Conservation (phyloP, 1,140 invertebrate species). For the Drosophila sturtevanti region DNA sequence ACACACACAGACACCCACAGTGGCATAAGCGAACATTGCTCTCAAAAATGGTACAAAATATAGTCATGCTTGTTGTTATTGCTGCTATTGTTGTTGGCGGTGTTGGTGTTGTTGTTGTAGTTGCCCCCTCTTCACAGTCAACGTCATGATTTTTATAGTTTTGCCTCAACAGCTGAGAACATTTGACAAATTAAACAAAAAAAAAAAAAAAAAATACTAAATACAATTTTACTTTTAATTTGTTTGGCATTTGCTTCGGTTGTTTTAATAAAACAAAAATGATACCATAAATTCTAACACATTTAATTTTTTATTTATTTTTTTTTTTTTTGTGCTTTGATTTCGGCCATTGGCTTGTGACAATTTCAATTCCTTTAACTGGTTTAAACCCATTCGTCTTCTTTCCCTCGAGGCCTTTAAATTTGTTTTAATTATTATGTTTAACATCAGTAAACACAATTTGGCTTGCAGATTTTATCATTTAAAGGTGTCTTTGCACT, state of each 20-base stretch:
- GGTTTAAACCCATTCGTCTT: conserved; percentile 44
- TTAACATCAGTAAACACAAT: conserved; percentile 42
- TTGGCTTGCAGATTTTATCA: conserved; percentile 48
- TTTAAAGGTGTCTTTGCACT: conserved; percentile 26
- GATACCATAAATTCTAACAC: conserved; percentile 6
- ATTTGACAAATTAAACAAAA: neutral
- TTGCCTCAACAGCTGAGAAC: conserved; percentile 16
- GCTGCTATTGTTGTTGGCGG: conserved; percentile 18
- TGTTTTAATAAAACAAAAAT: conserved; percentile 26
- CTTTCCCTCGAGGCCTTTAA: conserved; percentile 27
- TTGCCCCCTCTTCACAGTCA: conserved; percentile 40
- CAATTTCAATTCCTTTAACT: conserved; percentile 40
- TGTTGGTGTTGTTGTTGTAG: conserved; percentile 13
- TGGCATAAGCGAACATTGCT: conserved; percentile 53
- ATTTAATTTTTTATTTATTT: neutral
- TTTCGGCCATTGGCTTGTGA: conserved; percentile 56
- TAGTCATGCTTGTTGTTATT: conserved; percentile 50
- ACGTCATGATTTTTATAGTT: conserved; percentile 50
- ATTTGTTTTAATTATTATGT: conserved; percentile 41
- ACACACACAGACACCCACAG: conserved; percentile 22
- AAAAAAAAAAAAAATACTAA: conserved; percentile 6
- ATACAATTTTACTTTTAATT: conserved; percentile 25
- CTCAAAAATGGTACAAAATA: conserved; percentile 69
- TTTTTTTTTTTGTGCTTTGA: conserved; percentile 19
- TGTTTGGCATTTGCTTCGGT: conserved; percentile 40